A percentile compares a stretch with the other conserved stretches of the same genome.
These are phyloP conservation scores for Meteorus sp. DNA, from an alignment of 1,140 invertebrate genomes.

Conservation along the genomic window DNA sequence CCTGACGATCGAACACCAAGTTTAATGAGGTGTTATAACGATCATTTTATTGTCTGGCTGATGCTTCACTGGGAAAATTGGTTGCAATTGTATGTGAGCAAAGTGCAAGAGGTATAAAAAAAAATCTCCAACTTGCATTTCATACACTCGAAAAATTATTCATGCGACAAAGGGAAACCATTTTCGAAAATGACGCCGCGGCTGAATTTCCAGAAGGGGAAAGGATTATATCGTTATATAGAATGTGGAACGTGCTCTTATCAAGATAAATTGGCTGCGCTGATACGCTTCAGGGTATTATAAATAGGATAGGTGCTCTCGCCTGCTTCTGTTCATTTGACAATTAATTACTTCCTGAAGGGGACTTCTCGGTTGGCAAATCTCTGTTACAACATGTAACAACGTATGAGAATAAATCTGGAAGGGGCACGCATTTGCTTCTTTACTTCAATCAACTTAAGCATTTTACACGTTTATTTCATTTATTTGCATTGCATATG, in stretches of 20 bases:
- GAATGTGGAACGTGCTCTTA: not conserved
- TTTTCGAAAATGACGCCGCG: no score
- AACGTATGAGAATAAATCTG: no score
- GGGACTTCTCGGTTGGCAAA: not conserved
- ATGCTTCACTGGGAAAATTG: constrained; percentile 10
- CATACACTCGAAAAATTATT: no score
- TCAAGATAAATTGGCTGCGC: not conserved
- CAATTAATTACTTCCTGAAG: constrained; percentile 2
- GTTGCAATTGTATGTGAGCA: constrained; percentile 13
- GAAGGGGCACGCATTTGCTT: no score
- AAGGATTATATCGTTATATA: no score
- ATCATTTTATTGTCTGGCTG: constrained; percentile 4
- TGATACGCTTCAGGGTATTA: not conserved
- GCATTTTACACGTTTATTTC: no score
- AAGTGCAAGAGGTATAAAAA: no score
- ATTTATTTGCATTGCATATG: no score
- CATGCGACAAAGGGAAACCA: no score
- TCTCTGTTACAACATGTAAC: not conserved
- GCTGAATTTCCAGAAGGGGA: no score
- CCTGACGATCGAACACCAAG: not conserved
- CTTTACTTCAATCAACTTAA: no score
- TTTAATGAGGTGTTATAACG: constrained; percentile 13
- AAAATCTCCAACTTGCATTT: no score
- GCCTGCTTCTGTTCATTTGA: not conserved
- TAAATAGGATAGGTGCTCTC: not conserved